Conservation (phyloP, 92 coral and sea anemone genomes). For the Chrysogorgia sp. region DNA sequence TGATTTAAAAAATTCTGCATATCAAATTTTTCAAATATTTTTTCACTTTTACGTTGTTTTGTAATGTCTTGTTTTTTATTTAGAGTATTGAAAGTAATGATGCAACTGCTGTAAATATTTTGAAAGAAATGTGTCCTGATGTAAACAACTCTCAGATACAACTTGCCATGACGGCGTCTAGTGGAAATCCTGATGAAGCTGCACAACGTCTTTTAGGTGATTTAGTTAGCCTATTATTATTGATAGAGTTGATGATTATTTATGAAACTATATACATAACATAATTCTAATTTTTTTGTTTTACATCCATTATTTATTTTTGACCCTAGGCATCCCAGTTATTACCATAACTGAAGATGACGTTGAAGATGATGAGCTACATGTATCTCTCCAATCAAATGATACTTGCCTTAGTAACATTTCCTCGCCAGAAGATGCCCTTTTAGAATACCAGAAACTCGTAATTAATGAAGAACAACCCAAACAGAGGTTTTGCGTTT, state of each 20-base stretch:
- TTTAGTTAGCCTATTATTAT: not conserved
- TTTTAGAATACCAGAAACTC: not conserved
- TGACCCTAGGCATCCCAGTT: constrained; percentile 6
- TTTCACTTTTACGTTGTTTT: not conserved
- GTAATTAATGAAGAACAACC: constrained; percentile 21
- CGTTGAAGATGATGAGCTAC: constrained; percentile 9
- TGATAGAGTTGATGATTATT: too few species aligned
- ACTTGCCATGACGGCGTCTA: constrained; percentile 45
- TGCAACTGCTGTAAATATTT: not conserved
- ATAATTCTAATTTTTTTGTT: too few species aligned
- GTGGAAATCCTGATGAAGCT: constrained; percentile 54
- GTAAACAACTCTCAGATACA: constrained; percentile 40
- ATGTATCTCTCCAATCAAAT: not conserved
- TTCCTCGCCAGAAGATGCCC: constrained; percentile 28
- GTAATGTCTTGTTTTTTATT: not conserved
- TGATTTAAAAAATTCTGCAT: too few species aligned
- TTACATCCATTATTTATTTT: too few species aligned
- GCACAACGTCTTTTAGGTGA: constrained; percentile 47
- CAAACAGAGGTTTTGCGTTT: constrained; percentile 19
- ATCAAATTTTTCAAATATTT: too few species aligned
- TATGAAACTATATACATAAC: too few species aligned
- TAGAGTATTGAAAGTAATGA: not conserved
- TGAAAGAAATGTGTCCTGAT: constrained; percentile 43
- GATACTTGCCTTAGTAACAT: not conserved
- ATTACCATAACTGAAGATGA: not conserved